A percentile compares a stretch with the other conserved stretches of the same genome.
Evolutionary conservation across 2,797 vertebrate species (phyloP).

Genomic region (Onychomys leucogaster): DNA sequence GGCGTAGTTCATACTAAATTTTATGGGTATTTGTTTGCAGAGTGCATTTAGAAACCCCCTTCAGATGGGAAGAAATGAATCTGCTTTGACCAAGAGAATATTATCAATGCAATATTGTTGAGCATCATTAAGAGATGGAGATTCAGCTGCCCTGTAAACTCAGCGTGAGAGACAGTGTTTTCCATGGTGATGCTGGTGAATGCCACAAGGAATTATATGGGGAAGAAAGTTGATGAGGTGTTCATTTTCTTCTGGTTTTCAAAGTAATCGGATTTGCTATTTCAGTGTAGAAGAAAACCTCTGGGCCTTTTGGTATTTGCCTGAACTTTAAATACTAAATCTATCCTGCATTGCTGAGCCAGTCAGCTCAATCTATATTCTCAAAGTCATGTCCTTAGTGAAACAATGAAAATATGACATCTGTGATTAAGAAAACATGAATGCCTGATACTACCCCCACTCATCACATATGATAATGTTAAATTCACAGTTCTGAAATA

Average conservation of each 20-base stretch:
- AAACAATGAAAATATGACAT: slow-evolving; percentile 27
- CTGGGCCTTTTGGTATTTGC: slow-evolving; percentile 81
- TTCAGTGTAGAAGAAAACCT: slow-evolving; percentile 75
- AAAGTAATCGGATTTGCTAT: slow-evolving; percentile 75
- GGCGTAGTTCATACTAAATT: neutral
- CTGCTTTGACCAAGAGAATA: neutral
- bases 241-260: slow-evolving; percentile 53
- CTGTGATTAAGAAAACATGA: slow-evolving; percentile 23
- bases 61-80: neutral
- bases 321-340: slow-evolving; percentile 82
- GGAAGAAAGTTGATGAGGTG: slow-evolving; percentile 42
- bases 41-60: slow-evolving; percentile 31
- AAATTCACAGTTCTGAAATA: slow-evolving; percentile 9
- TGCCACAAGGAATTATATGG: neutral
- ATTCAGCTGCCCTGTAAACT: slow-evolving; percentile 3
- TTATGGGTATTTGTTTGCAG: slow-evolving; percentile 44
- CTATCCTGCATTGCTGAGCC: slow-evolving; percentile 57
- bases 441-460: slow-evolving; percentile 32
- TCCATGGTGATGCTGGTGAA: neutral
- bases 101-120: slow-evolving; percentile 6
- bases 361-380: slow-evolving; percentile 52
- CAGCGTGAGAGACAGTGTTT: neutral
- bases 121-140: slow-evolving; percentile 7
- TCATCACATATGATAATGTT: neutral
- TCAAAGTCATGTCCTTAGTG: slow-evolving; percentile 38